Evolutionary conservation across 2,113 vertebrate species (phyloP).

Genomic region (Oriolus oriolus): DNA sequence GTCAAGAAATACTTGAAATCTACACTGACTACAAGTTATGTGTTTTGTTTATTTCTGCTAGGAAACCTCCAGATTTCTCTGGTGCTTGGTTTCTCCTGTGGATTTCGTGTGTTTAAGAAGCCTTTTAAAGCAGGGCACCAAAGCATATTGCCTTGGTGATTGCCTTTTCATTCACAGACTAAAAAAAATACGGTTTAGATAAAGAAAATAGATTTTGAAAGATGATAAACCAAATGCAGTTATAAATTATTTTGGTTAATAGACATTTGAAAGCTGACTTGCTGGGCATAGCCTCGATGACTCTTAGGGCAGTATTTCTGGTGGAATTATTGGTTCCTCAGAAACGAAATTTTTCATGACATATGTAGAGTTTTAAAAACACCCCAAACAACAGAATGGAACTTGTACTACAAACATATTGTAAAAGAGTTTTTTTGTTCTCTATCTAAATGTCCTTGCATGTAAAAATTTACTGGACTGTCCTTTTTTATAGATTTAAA

Average conservation of each 20-base stretch:
- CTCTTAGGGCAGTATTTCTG: not conserved
- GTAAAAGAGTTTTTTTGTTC: not conserved
- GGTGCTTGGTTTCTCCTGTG: not conserved
- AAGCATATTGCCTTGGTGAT: no score
- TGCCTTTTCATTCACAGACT: not conserved
- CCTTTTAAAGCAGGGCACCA: not conserved
- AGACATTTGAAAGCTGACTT: not conserved
- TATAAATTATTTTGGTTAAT: not conserved
- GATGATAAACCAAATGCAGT: not conserved
- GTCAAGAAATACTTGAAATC: not conserved
- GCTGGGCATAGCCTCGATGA: not conserved
- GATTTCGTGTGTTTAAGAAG: not conserved
- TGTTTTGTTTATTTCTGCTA: not conserved
- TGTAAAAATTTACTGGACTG: not conserved
- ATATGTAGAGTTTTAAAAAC: not conserved
- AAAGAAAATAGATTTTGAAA: not conserved
- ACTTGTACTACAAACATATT: not conserved
- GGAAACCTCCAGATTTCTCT: not conserved
- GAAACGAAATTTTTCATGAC: not conserved
- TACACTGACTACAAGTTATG: not conserved
- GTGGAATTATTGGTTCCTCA: not conserved
- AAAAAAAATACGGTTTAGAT: not conserved
- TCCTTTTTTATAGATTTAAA: not conserved
- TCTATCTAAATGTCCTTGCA: not conserved
- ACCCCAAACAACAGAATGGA: not conserved